Conservation (phyloP, 2,113 vertebrate genomes). For the Hemicordylus capensis region DNA sequence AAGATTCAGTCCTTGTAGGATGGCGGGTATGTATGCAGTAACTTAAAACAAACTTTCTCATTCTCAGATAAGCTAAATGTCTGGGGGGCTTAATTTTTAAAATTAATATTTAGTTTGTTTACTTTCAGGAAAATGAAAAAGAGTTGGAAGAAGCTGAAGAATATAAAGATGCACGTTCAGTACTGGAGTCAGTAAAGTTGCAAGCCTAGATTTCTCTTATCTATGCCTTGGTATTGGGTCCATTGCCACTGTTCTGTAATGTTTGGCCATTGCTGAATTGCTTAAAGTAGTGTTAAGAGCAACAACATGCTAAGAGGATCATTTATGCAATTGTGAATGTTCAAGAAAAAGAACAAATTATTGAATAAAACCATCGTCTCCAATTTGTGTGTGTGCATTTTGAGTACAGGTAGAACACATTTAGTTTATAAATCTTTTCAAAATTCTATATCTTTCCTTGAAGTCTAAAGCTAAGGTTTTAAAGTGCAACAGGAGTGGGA, state of each 20-base stretch:
- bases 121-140: conserved; percentile 88
- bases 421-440: no score
- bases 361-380: conserved; percentile 69
- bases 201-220: conserved; percentile 80
- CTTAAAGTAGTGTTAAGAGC: conserved; percentile 50
- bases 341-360: conserved; percentile 57
- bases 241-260: conserved; percentile 79
- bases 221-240: conserved; percentile 73
- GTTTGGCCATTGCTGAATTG: conserved; percentile 67
- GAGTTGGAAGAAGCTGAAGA: conserved; percentile 90
- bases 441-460: not conserved
- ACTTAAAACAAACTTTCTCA: not conserved
- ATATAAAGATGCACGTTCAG: conserved; percentile 87
- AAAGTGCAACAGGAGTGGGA: not conserved
- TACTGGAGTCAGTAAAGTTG: conserved; percentile 92
- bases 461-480: conserved; percentile 5
- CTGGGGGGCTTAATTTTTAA: conserved; percentile 18
- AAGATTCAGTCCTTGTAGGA: not conserved
- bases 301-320: conserved; percentile 57
- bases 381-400: conserved; percentile 39
- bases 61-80: conserved; percentile 40
- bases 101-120: conserved; percentile 59
- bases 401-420: no score
- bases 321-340: conserved; percentile 58
- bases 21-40: not conserved